Evolutionary conservation across 2,888 invertebrate genomes (phyloP).

Genomic region (Hyles lineata): DNA sequence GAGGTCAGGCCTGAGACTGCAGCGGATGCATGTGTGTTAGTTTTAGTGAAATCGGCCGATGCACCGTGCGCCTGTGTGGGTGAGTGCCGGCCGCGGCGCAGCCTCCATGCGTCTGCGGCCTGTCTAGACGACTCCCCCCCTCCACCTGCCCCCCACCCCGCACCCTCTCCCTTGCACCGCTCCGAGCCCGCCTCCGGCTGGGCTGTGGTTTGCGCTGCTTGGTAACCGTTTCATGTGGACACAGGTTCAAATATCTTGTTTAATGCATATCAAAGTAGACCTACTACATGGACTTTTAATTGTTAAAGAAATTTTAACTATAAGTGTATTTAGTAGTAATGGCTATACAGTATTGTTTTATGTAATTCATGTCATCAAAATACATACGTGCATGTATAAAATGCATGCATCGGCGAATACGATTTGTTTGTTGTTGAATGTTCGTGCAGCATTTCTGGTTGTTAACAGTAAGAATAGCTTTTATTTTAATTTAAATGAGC

Average conservation of each 20-base stretch:
- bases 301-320: no score
- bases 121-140: conserved; percentile 77
- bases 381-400: no score
- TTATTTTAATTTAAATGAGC: background rate
- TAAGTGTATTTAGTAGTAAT: no score
- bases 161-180: conserved; percentile 39
- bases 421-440: no score
- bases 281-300: background rate
- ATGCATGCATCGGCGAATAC: no score
- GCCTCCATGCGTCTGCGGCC: conserved; percentile 83
- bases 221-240: conserved; percentile 53
- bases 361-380: no score
- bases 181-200: conserved; percentile 37
- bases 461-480: background rate
- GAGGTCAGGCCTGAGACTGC: conserved; percentile 62
- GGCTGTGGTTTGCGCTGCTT: conserved; percentile 47
- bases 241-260: conserved; percentile 40
- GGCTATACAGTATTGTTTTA: no score
- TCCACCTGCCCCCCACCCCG: conserved; percentile 44
- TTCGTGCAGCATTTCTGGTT: no score
- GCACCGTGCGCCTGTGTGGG: conserved; percentile 67
- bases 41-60: conserved; percentile 61
- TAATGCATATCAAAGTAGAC: background rate
- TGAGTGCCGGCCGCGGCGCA: conserved; percentile 68
- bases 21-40: conserved; percentile 45